Conservation (phyloP, 2,797 vertebrate species). For the Hydrolagus colliei region DNA sequence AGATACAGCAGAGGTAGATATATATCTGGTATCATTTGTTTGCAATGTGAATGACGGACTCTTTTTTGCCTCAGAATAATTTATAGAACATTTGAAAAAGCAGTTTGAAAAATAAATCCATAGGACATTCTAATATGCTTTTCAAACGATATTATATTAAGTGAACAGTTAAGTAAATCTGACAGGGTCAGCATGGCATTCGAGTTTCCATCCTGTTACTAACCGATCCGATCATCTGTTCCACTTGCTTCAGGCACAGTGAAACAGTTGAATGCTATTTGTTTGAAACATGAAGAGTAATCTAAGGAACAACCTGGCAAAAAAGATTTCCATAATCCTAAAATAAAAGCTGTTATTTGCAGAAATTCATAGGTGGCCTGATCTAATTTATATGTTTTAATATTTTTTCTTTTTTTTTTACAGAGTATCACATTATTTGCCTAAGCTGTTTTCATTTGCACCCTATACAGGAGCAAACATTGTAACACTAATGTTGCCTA, state of each 20-base stretch:
- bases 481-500: too few relatives aligned
- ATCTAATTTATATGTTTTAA: neutral
- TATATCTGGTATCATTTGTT: too few relatives aligned
- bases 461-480: too few relatives aligned
- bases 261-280: neutral
- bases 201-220: slow-evolving; percentile 17
- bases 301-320: neutral
- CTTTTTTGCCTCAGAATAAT: too few relatives aligned
- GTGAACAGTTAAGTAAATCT: neutral
- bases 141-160: neutral
- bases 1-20: too few relatives aligned
- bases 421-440: too few relatives aligned
- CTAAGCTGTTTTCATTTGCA: too few relatives aligned
- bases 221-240: slow-evolving; percentile 8
- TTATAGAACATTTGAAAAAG: too few relatives aligned
- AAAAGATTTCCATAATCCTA: neutral
- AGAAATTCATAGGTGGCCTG: neutral
- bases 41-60: too few relatives aligned
- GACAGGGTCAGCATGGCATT: slow-evolving; percentile 11
- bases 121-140: too few relatives aligned
- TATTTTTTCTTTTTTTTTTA: too few relatives aligned
- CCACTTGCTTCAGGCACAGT: neutral
- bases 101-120: too few relatives aligned
- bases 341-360: neutral
- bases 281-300: neutral